These are phyloP conservation scores for Catamblyrhynchus diadema DNA, from an alignment of 2,797 vertebrate genomes.

Conservation along the genomic window DNA sequence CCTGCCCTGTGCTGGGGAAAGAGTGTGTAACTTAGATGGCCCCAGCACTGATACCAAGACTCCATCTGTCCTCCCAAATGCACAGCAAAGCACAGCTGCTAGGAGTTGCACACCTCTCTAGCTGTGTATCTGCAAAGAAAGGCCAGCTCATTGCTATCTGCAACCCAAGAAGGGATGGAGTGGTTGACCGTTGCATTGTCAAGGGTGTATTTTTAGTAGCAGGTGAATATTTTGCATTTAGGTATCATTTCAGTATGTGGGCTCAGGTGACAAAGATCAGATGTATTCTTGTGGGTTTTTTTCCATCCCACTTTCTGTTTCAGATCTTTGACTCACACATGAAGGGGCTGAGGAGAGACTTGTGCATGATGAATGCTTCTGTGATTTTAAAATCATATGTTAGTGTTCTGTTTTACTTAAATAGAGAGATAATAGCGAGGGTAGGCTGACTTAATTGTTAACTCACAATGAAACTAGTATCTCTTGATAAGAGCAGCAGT, in stretches of 20 bases:
- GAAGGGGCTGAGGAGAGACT: background rate
- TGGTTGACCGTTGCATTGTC: background rate
- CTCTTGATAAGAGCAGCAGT: background rate
- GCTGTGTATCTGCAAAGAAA: background rate
- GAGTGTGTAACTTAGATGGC: background rate
- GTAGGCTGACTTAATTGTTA: background rate
- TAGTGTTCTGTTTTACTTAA: background rate
- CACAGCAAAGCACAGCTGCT: background rate
- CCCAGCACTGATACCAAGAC: accelerated
- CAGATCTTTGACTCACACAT: background rate
- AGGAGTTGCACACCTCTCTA: background rate
- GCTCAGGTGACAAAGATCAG: background rate
- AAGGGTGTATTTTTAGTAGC: background rate
- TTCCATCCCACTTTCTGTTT: background rate
- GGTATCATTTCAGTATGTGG: background rate
- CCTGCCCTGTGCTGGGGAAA: background rate
- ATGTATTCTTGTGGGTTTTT: background rate
- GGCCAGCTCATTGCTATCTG: background rate
- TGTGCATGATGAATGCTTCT: background rate
- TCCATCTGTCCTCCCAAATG: background rate
- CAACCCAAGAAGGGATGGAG: background rate
- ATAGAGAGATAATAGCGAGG: background rate
- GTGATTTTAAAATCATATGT: background rate
- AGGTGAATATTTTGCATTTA: background rate
- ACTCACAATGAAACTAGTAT: background rate